Evolutionary conservation across 1,140 invertebrate genomes (phyloP), one percentile per base, ranked within the genome.

Genomic region (Probaryconus sp.): DNA sequence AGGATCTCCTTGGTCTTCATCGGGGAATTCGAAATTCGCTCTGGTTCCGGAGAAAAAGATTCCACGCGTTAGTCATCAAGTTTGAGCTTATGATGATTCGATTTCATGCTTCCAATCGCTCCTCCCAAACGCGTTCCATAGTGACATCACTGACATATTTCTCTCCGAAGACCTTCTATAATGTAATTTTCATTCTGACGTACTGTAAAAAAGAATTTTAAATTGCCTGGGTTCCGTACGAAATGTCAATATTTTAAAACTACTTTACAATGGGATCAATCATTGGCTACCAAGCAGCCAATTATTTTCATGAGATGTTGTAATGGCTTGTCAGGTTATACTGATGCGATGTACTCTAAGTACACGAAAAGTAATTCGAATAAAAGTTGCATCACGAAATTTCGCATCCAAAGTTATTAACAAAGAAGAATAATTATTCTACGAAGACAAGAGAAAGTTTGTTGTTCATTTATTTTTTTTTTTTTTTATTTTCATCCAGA

Each of bases 81-180:
- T 45, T 35, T 11, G 11, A 13, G 13, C 7, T 10, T 35, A 48
- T 37, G 18, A 63, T 58, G 63, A 74, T 74, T 74, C 51, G 56
- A 74, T 67, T 67, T 63, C 61, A 72, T 65, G 69, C 51, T 17
- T 38, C 20, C 51, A 26, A 38, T 43, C 21, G 63, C 71, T 64
- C 71, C 63, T 58, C 72, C 64, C 72, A 58, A 10, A 26, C 51
- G 64, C 64, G 60, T 69, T 75, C 65, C 40, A 60, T 2, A 53
- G 51, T 75, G 58, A 69, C 72, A 69, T 16, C 61, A 48, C 72
- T 70, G 65, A 65, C 60, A 67, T 76, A 67, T 61, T 70, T 76
- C 61, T 70, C 11, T n/a, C 3, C 16, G 16, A 38, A 38, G 37
- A 38, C 16, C 37, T 18, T 5, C 16, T 38, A 38, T 38, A 38